These are phyloP conservation scores for Diorhabda sublineata DNA, from an alignment of 1,140 invertebrate genomes.

Conservation along the genomic window DNA sequence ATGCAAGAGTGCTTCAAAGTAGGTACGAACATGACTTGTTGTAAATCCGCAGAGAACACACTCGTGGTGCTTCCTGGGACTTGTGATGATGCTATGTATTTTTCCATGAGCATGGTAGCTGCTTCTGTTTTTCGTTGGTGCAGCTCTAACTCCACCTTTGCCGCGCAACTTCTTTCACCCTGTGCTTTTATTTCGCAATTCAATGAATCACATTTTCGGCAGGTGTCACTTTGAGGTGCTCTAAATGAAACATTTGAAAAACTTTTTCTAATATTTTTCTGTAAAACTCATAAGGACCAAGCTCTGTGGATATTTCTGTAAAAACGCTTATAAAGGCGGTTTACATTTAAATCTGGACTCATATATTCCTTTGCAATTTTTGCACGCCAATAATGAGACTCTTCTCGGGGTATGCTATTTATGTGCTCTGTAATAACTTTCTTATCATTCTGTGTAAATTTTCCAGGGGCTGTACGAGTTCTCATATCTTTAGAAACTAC, in stretches of 20 bases:
- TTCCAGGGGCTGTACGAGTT: slow-evolving; percentile 8
- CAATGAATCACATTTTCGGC: slow-evolving; percentile 17
- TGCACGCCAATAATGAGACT: slow-evolving; percentile 16
- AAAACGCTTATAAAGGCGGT: not conserved
- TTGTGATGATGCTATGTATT: slow-evolving; percentile 7
- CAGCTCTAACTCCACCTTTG: slow-evolving; percentile 1
- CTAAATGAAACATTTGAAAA: slow-evolving; percentile 10
- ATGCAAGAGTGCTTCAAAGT: slow-evolving; percentile 19
- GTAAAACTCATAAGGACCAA: slow-evolving; percentile 19
- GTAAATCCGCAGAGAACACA: slow-evolving; percentile 17
- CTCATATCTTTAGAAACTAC: slow-evolving; percentile 6
- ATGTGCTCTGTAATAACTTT: slow-evolving; percentile 4
- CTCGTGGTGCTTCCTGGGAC: not conserved
- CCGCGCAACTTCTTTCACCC: slow-evolving; percentile 1
- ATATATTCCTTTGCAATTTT: slow-evolving; percentile 22
- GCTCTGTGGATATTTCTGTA: not conserved
- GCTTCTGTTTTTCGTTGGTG: slow-evolving; percentile 18
- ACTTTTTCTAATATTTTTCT: slow-evolving; percentile 11
- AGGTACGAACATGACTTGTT: slow-evolving; percentile 23
- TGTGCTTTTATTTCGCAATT: slow-evolving; percentile 1
- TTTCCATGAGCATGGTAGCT: slow-evolving; percentile 6
- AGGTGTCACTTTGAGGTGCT: slow-evolving; percentile 17
- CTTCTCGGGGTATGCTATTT: slow-evolving; percentile 13
- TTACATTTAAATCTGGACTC: slow-evolving; percentile 21
- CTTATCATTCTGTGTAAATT: slow-evolving; percentile 5